A percentile compares a stretch with the other conserved stretches of the same genome.
Evolutionary conservation across 2,113 vertebrate species (phyloP).

Genomic region (Larimichthys polyactis): DNA sequence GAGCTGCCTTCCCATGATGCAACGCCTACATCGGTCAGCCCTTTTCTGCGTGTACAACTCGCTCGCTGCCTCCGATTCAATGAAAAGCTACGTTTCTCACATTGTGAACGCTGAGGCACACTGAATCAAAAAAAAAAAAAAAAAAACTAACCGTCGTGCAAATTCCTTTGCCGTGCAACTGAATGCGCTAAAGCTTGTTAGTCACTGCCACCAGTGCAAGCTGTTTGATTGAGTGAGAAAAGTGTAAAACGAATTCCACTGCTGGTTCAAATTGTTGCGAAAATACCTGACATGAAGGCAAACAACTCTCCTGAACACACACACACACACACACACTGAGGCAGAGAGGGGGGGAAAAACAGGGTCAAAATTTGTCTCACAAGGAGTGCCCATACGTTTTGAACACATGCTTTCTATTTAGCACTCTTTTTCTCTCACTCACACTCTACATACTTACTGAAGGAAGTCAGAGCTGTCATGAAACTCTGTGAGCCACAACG

Average conservation of each 20-base stretch:
- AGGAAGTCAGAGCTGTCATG: conserved; percentile 42
- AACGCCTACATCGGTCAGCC: conserved; percentile 16
- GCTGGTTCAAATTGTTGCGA: conserved; percentile 8
- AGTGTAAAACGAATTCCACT: conserved; percentile 35
- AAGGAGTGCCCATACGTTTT: conserved; percentile 51
- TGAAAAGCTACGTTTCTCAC: conserved; percentile 55
- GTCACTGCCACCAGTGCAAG: conserved; percentile 3
- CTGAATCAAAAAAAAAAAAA: conserved; percentile 28
- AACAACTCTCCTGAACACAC: conserved; percentile 19
- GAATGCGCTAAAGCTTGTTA: conserved; percentile 22
- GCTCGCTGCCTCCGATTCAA: conserved; percentile 45
- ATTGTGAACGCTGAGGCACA: conserved; percentile 48
- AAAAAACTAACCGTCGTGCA: conserved; percentile 29
- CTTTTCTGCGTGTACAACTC: conserved; percentile 12
- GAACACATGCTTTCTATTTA: conserved; percentile 54
- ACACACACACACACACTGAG: not conserved
- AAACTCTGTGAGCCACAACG: conserved; percentile 55
- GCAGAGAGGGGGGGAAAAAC: not conserved
- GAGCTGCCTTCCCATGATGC: conserved; percentile 23
- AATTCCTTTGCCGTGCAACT: conserved; percentile 45
- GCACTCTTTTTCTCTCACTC: conserved; percentile 26
- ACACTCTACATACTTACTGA: conserved; percentile 31
- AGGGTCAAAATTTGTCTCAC: conserved; percentile 25
- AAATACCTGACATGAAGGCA: conserved; percentile 24
- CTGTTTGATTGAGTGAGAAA: conserved; percentile 16